A percentile compares a stretch with the other conserved stretches of the same genome.
Evolutionary conservation across 2,888 invertebrate genomes (phyloP).

Genomic region (Podotricha telesiphe): DNA sequence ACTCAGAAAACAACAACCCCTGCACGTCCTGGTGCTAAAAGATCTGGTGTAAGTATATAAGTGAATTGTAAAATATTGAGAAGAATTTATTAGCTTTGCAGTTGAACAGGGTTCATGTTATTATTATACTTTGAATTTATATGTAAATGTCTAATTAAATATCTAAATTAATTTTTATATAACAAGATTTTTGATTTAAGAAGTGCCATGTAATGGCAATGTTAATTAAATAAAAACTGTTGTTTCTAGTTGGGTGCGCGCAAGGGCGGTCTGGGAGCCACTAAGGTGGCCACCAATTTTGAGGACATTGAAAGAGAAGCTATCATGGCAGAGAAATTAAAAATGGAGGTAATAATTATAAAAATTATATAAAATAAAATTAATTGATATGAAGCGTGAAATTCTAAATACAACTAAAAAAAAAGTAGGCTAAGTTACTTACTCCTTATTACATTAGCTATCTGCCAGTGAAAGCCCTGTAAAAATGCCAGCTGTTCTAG

Average conservation of each 20-base stretch:
- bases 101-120: too few relatives aligned
- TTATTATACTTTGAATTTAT: too few relatives aligned
- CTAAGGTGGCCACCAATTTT: constrained; percentile 96
- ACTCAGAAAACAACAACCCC: constrained; percentile 48
- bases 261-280: constrained; percentile 96
- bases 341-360: constrained; percentile 65
- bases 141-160: too few relatives aligned
- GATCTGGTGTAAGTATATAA: constrained; percentile 43
- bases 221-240: background rate
- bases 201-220: background rate
- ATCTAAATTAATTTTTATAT: too few relatives aligned
- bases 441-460: too few relatives aligned
- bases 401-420: too few relatives aligned
- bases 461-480: too few relatives aligned
- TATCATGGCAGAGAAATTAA: constrained; percentile 91
- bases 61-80: background rate
- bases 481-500: too few relatives aligned
- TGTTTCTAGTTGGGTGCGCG: constrained; percentile 89
- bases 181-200: too few relatives aligned
- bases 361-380: background rate
- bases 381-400: too few relatives aligned
- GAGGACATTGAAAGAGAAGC: constrained; percentile 97
- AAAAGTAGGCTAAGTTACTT: too few relatives aligned
- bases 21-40: constrained; percentile 50
- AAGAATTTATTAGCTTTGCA: too few relatives aligned